Evolutionary conservation across 2,797 vertebrate species (phyloP), one percentile per base, ranked within the genome.

Genomic region (Anableps anableps): DNA sequence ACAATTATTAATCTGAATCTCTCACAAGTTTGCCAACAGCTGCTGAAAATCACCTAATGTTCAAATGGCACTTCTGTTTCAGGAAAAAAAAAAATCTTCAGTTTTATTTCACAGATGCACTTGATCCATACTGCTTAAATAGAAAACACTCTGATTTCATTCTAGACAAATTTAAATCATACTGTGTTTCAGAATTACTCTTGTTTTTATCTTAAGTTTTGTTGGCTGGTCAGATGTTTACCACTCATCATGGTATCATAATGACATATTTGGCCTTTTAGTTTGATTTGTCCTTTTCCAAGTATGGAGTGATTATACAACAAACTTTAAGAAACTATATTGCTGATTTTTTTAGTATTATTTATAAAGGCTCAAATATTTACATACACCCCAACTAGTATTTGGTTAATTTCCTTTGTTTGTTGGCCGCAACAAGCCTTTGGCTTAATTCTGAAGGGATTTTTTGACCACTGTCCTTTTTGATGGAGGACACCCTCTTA

Each of bases 31-130:
- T 68, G 31, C 36, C 34, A 68, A 41, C 21, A 68, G 64, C 36
- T 23, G 19, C 66, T 70, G 38, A 70, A 76, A 64, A 64, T 34
- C 14, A 62, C 17, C 11, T 8, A 66, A 34, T 76, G 75, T 76
- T 62, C 6, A 68, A 77, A 64, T 21, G 2, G 23, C 26, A 16
- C 38, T 14, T 70, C 66, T 70, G 21, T 26, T 70, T 43, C 41
- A 43, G 66, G 26, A 70, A 70, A 70, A 70, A 16, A n/a, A 7
- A 16, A n/a, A 70, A 45, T 43, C 38, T 43, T 70, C 38, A n/a
- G 23, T 26, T 43, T 43, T 70, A 26, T 68, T 68, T 8, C 21
- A 36, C 34, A 36, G 11, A 70, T 45, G 21, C 38, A 68, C 64
- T 26, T 26, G 26, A 70, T 43, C 13, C 11, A 26, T n/a, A n/a